Conservation (phyloP, 2,888 invertebrate species). For the Sicus ferrugineus region DNA sequence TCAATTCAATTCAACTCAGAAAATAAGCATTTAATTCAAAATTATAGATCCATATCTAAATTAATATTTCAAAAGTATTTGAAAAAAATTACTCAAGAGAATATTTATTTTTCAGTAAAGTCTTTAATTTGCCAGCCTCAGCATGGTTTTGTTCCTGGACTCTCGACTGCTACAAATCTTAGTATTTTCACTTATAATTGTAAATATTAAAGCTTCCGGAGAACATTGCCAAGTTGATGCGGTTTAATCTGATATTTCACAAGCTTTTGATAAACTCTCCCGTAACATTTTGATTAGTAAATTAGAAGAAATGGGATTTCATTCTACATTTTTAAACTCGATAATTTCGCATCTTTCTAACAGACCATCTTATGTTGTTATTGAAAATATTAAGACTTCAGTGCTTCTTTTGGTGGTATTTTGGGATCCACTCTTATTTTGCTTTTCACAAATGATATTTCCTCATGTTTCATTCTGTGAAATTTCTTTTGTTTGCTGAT, state of each 20-base stretch:
- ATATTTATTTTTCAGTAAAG: too few species aligned
- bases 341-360: conserved; percentile 14
- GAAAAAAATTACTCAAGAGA: too few species aligned
- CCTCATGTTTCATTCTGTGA: neutral
- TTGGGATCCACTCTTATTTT: conserved; percentile 23
- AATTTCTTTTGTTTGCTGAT: conserved; percentile 16
- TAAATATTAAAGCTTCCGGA: conserved; percentile 1
- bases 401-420: conserved; percentile 26
- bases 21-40: too few species aligned
- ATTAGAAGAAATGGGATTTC: neutral
- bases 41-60: too few species aligned
- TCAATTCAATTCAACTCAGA: too few species aligned
- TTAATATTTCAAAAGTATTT: too few species aligned
- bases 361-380: conserved; percentile 7
- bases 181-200: conserved; percentile 10
- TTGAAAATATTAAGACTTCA: conserved; percentile 18
- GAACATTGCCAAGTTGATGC: neutral
- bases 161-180: neutral
- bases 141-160: conserved; percentile 15
- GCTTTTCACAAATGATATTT: conserved; percentile 24
- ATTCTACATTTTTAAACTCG: conserved; percentile 10
- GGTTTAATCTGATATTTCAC: conserved; percentile 11
- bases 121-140: conserved; percentile 14
- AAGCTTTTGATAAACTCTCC: conserved; percentile 21
- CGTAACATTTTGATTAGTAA: conserved; percentile 7